A percentile compares a stretch with the other conserved stretches of the same genome.
These are phyloP conservation scores for Ditylenchus dipsaci DNA, from an alignment of 1,140 invertebrate genomes.

Conservation along the genomic window DNA sequence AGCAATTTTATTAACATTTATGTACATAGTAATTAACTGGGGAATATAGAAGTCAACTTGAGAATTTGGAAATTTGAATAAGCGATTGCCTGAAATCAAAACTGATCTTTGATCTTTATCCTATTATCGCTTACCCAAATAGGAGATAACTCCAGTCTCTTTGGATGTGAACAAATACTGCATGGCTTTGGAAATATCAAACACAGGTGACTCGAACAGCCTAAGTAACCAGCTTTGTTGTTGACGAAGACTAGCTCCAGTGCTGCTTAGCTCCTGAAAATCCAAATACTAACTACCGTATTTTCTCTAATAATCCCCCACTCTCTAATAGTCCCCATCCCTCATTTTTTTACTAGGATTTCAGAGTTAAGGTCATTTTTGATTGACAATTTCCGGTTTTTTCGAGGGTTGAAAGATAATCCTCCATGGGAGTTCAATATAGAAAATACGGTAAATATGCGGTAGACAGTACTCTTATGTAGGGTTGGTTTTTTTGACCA, in stretches of 20 bases:
- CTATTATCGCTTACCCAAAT: constrained; percentile 69
- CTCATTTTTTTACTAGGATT: no score
- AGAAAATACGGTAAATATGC: no score
- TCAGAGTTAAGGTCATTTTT: no score
- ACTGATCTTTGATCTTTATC: background rate
- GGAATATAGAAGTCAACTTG: constrained; percentile 97
- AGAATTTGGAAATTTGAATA: constrained; percentile 84
- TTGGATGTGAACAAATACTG: constrained; percentile 97
- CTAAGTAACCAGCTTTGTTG: constrained; percentile 70
- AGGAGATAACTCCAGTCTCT: constrained; percentile 89
- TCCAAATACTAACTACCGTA: no score
- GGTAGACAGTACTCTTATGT: no score
- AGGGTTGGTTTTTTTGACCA: no score
- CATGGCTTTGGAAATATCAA: constrained; percentile 94
- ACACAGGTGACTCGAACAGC: constrained; percentile 90
- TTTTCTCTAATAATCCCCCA: no score
- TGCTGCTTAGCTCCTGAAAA: constrained; percentile 6
- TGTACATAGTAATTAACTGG: constrained; percentile 94
- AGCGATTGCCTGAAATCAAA: constrained; percentile 72
- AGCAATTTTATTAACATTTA: constrained; percentile 91
- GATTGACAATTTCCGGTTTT: no score
- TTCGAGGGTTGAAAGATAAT: no score
- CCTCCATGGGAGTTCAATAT: no score
- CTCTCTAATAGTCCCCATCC: no score
- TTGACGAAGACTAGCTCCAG: background rate